Conservation (phyloP, 23 tunicate species). For the Styela plicata region DNA sequence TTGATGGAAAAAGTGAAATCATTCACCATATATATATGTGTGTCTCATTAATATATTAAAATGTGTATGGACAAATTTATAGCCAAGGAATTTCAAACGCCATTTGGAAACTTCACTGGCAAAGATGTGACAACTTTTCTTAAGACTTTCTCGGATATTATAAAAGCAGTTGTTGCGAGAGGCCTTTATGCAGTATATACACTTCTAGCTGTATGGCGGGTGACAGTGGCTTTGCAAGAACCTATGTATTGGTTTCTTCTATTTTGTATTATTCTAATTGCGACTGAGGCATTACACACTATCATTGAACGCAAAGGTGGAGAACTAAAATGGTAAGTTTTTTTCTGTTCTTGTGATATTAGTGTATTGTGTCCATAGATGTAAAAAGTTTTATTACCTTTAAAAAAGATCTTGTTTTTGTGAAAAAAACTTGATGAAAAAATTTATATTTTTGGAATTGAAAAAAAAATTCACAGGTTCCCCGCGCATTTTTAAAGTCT, state of each 20-base stretch:
- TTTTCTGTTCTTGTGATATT: neutral
- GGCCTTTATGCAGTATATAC: conserved; percentile 51
- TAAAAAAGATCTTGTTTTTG: too few relatives aligned
- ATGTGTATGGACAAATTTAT: conserved; percentile 10
- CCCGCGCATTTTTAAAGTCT: too few relatives aligned
- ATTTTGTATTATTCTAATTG: conserved; percentile 45
- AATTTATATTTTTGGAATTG: too few relatives aligned
- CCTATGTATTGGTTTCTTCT: conserved; percentile 60
- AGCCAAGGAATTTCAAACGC: neutral
- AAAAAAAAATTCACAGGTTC: too few relatives aligned
- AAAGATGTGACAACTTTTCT: neutral
- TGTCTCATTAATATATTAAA: too few relatives aligned
- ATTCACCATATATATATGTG: too few relatives aligned
- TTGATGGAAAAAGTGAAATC: too few relatives aligned
- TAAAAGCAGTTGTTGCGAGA: conserved; percentile 65
- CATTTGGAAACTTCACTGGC: conserved; percentile 11
- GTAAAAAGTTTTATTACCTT: too few relatives aligned
- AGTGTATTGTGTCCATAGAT: too few relatives aligned
- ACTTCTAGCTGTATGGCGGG: conserved; percentile 72
- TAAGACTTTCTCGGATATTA: conserved; percentile 31
- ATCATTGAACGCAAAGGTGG: conserved; percentile 32
- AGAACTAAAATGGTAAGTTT: conserved; percentile 70
- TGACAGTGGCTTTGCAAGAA: conserved; percentile 46
- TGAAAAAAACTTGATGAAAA: too few relatives aligned
- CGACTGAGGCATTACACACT: conserved; percentile 56